Conservation (phyloP, 2,113 vertebrate genomes). For the Corydoras maculifer region DNA sequence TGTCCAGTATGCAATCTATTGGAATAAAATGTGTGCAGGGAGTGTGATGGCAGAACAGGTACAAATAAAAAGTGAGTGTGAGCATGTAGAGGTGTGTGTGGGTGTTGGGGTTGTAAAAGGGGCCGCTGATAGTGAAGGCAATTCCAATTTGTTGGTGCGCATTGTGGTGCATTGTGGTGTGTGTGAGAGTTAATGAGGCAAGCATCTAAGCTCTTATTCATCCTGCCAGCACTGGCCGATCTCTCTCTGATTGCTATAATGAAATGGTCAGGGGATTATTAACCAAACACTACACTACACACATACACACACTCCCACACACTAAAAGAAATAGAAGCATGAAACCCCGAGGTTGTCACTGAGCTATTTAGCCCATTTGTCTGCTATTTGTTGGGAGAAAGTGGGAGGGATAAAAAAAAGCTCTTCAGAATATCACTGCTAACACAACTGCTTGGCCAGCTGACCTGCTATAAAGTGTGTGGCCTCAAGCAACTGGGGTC, state of each 20-base stretch:
- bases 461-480: conserved; percentile 28
- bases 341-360: conserved; percentile 32
- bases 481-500: conserved; percentile 23
- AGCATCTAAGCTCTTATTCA: conserved; percentile 68
- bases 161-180: conserved; percentile 46
- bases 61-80: conserved; percentile 3
- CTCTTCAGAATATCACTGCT: conserved; percentile 20
- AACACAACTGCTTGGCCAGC: conserved; percentile 17
- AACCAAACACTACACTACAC: conserved; percentile 56
- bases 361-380: conserved; percentile 46
- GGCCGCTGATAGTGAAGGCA: conserved; percentile 53
- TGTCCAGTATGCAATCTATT: background rate
- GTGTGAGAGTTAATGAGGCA: conserved; percentile 70
- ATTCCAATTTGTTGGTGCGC: conserved; percentile 68
- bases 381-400: conserved; percentile 21
- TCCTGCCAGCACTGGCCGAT: conserved; percentile 68
- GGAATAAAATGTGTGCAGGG: conserved; percentile 21
- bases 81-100: conserved; percentile 26
- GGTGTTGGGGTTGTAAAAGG: conserved; percentile 14
- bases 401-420: conserved; percentile 2
- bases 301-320: conserved; percentile 20
- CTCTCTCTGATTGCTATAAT: conserved; percentile 73
- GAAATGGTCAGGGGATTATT: conserved; percentile 73
- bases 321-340: conserved; percentile 27
- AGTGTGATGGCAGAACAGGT: conserved; percentile 26